Evolutionary conservation across 2,113 vertebrate species (phyloP).

Genomic region (Caranx ignobilis): DNA sequence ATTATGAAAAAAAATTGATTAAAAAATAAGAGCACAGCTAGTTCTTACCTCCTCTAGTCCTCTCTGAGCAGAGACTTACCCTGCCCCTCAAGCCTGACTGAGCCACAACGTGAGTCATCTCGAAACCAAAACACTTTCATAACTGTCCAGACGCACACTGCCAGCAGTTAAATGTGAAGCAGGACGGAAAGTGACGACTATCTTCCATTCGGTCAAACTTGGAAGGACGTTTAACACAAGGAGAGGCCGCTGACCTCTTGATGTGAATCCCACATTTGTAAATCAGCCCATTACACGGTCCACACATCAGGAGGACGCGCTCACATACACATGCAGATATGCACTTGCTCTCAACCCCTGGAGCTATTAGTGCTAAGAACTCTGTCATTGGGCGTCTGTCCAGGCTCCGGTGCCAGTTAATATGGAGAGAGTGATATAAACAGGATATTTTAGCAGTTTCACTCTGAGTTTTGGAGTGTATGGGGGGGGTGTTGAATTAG

Average conservation of each 20-base stretch:
- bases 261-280: constrained; percentile 46
- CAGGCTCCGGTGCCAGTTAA: constrained; percentile 37
- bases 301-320: not conserved
- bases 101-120: constrained; percentile 71
- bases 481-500: constrained; percentile 27
- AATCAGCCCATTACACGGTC: constrained; percentile 17
- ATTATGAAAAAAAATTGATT: not conserved
- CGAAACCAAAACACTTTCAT: constrained; percentile 56
- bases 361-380: constrained; percentile 42
- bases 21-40: not conserved
- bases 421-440: constrained; percentile 52
- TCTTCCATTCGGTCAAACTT: constrained; percentile 72
- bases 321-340: constrained; percentile 6
- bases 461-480: constrained; percentile 18
- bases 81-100: constrained; percentile 26
- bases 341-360: constrained; percentile 30
- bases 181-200: constrained; percentile 65
- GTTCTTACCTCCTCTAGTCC: constrained; percentile 14
- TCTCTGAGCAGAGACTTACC: constrained; percentile 17
- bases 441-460: constrained; percentile 48
- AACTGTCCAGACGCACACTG: constrained; percentile 48
- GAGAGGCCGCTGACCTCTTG: constrained; percentile 56
- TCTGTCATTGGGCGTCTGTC: constrained; percentile 38
- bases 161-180: constrained; percentile 54
- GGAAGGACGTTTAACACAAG: constrained; percentile 54